Percentiles rank a stretch among this genome's conserved stretches.
phyloP scores from a whole-genome alignment of 2,888 invertebrate genomes.

The Eretmocerus hayati region DNA sequence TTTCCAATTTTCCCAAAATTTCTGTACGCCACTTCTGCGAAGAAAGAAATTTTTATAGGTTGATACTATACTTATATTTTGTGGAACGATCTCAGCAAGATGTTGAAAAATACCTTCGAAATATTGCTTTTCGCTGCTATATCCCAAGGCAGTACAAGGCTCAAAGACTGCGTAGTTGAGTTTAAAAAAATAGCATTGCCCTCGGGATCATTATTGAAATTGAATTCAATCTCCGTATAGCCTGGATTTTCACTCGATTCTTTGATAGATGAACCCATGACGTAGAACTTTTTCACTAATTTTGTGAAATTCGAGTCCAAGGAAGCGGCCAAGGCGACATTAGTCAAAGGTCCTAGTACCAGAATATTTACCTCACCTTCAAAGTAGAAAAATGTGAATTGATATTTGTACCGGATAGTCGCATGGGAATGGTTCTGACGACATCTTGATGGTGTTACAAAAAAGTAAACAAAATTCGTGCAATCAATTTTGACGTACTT shows the following conservation, averaged over 20 bases:
- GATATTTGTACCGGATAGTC: background rate
- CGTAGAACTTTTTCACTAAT: conserved; percentile 34
- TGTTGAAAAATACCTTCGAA: conserved; percentile 6
- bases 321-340: conserved; percentile 50
- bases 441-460: too few relatives aligned
- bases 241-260: conserved; percentile 37
- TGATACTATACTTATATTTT: background rate
- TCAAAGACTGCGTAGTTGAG: conserved; percentile 22
- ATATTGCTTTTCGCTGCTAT: conserved; percentile 3
- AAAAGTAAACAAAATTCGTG: too few relatives aligned
- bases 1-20: conserved; percentile 44
- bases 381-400: conserved; percentile 11
- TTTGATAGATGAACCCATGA: conserved; percentile 41
- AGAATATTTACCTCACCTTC: conserved; percentile 42
- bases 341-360: conserved; percentile 52
- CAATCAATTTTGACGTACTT: too few relatives aligned
- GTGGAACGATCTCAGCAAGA: background rate
- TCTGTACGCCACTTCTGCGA: conserved; percentile 52
- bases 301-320: conserved; percentile 39
- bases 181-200: conserved; percentile 52
- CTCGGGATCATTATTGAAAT: conserved; percentile 55
- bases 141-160: background rate
- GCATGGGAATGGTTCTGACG: background rate
- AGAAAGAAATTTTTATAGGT: background rate
- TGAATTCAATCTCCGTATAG: conserved; percentile 51